Base-by-base conservation (phyloP, 1,140 invertebrate species). In the Bemisia tabaci region DNA sequence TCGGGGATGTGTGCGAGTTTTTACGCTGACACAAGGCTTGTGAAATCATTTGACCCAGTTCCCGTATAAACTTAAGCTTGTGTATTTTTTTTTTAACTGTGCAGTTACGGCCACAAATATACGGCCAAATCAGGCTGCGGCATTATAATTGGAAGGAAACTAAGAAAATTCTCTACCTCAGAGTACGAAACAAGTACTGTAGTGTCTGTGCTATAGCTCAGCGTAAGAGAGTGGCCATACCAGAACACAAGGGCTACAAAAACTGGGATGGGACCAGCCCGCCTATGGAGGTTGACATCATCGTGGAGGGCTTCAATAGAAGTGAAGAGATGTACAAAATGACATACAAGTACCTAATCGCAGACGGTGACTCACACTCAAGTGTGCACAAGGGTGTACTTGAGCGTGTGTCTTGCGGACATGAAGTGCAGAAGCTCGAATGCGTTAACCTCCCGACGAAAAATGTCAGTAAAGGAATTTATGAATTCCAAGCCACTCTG, bases 281-380 rank as follows among this genome's bases (percentile, higher is more conserved):
- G 21, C 70, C 65, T 0, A 77, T 78, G 74, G 74, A 75, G 68
- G 39, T 68, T 12, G 70, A 71, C 65, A 74, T 74, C 59, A 60
- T 75, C 9, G 65, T 71, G 0, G 70, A 74, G 65, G 71, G 73
- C 12, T 76, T 76, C 63, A 26, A 65, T 22, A 69, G 69, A 27
- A 70, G 69, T 24, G 48, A 70, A 1, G 62, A 69, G 65, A 70
- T 67, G 68, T 70, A 74, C 62, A 26, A 26, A 9, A 26, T 67
- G 17, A 12, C n/a, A 5, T 17, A 24, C 22, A 26, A 60, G 33
- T 22, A 59, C 22, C 9, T 65, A 12, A 22, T 12, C 5, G 26
- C 1, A 5, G 33, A 63, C 22, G 2, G 26, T 27, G 33, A 48
- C 33, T 48, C 33, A 9, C 5, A 48, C 33, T 48, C 33, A 9